Evolutionary conservation across 2,113 vertebrate genomes (phyloP), one percentile per base, ranked within the genome.

Genomic region (Pandion haliaetus): DNA sequence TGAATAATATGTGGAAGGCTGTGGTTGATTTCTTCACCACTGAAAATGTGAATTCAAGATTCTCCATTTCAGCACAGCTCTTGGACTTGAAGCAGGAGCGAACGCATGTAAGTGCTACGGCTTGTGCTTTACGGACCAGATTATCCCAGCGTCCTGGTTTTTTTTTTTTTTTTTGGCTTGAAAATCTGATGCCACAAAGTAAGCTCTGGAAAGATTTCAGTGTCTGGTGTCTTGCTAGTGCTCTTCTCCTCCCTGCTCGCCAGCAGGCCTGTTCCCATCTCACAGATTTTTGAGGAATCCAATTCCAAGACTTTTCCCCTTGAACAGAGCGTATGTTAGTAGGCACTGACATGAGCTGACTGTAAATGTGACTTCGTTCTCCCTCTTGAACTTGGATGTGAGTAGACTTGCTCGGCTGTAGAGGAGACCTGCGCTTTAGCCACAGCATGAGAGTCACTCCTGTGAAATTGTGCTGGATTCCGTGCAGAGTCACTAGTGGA

Each of bases 21-120:
- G 66, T 7, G 58, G 40, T 7, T 23, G 40, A 16, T n/a, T 38
- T 23, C 63, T 58, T 54, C 45, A 19, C 47, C 9, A 0, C 57
- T 32, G 45, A 32, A 45, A 32, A 16, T 2, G 23, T 5, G 38
- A 40, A 13, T 32, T 54, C 10, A 9, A 16, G 47, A 9, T 36
- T 54, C 54, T 50, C 34, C 20, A 0, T 58, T 59, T 50, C 84
- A 13, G 36, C 20, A 1, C 21, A 8, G 54, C 45, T 23, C 1
- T 18, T 36, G 65, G 65, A 9, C 21, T 6, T 4, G 55, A 5
- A 17, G 34, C 47, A 24, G 49, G 76, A 29, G 12, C 6, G 9
- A 21, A 5, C 9, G 3, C 9, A 1, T 3, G 54, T 4, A 7
- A 42, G 44, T 32, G 55, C 55, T 13, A 1, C 1, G 17, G 10